Conservation (phyloP, 2,797 vertebrate genomes). For the Enoplosus armatus region DNA sequence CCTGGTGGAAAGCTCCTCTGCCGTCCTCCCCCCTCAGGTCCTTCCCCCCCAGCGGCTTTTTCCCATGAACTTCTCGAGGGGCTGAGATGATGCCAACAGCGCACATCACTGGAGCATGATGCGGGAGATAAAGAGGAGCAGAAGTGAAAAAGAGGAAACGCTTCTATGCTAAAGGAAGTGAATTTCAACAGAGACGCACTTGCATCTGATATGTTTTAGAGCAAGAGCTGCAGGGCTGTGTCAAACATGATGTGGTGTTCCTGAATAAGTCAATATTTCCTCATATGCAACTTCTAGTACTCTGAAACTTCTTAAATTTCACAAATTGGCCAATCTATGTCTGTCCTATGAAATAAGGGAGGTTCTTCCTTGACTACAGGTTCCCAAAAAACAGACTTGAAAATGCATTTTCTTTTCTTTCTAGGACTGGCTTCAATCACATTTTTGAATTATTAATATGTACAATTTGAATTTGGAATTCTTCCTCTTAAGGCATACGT, state of each 20-base stretch:
- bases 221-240: not conserved
- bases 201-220: not conserved
- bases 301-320: not conserved
- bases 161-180: no score
- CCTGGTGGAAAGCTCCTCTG: conserved; percentile 33
- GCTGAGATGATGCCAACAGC: conserved; percentile 62
- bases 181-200: conserved; percentile 15
- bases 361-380: not conserved
- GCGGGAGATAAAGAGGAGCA: conserved; percentile 48
- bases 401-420: not conserved
- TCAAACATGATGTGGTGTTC: not conserved
- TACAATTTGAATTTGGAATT: no score
- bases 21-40: conserved; percentile 46
- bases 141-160: conserved; percentile 69
- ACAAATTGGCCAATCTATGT: not conserved
- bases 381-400: not conserved
- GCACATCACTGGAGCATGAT: conserved; percentile 35
- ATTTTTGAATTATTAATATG: not conserved
- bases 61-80: conserved; percentile 65
- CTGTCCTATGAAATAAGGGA: not conserved
- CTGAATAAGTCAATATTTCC: not conserved
- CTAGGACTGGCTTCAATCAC: no score
- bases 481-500: not conserved
- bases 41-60: conserved; percentile 57
- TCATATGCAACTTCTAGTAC: not conserved